phyloP scores from a whole-genome alignment of 2,113 vertebrate species.

The Boleophthalmus pectinirostris region DNA sequence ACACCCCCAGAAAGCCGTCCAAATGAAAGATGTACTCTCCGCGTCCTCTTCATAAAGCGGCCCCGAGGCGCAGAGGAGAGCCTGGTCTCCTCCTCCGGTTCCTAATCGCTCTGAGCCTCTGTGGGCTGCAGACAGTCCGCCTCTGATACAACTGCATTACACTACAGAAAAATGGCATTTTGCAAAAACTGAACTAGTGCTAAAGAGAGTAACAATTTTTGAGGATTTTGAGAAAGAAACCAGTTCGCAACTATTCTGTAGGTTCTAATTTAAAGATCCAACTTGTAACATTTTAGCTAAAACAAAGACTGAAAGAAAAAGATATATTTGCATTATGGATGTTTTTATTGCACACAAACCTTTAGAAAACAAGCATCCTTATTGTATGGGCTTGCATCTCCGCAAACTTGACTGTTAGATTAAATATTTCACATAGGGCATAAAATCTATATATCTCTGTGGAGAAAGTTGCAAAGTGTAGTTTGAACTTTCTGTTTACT shows the following conservation, averaged over 20 bases:
- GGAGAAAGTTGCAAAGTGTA: too few relatives aligned
- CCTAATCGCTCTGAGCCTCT: conserved; percentile 34
- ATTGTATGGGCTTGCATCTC: too few relatives aligned
- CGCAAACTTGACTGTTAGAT: too few relatives aligned
- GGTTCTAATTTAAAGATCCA: too few relatives aligned
- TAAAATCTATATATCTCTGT: too few relatives aligned
- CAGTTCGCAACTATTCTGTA: neutral
- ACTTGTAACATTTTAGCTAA: too few relatives aligned
- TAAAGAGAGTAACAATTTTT: neutral
- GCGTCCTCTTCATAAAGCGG: conserved; percentile 31
- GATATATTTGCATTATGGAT: too few relatives aligned
- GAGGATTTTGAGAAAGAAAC: neutral
- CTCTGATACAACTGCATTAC: neutral
- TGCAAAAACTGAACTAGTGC: neutral
- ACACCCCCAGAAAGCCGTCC: conserved; percentile 34
- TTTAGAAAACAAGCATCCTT: too few relatives aligned
- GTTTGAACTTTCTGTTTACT: too few relatives aligned
- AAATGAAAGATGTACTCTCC: conserved; percentile 55
- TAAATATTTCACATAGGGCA: too few relatives aligned
- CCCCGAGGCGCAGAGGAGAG: conserved; percentile 39
- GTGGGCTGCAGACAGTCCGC: conserved; percentile 8
- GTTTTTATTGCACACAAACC: too few relatives aligned
- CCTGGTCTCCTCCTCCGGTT: conserved; percentile 21
- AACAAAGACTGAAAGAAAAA: too few relatives aligned
- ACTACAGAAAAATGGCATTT: neutral